phyloP scores from a whole-genome alignment of 2,113 vertebrate species.

The Geothlypis trichas region DNA sequence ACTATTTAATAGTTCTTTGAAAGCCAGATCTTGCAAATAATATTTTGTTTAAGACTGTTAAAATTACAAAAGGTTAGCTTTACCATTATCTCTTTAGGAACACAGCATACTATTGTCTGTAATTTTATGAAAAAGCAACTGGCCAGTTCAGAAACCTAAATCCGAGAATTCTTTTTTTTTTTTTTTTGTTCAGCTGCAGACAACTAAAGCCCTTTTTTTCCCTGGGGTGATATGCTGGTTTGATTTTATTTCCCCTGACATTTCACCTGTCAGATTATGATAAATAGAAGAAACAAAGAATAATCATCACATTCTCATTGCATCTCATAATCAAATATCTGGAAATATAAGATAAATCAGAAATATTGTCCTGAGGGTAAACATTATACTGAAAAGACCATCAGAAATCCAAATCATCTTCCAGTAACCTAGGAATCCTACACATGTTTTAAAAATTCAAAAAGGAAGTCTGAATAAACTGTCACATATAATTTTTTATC shows the following conservation, averaged over 20 bases:
- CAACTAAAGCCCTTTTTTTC: background rate
- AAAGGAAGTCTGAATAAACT: background rate
- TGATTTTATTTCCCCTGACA: constrained; percentile 67
- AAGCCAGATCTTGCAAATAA: background rate
- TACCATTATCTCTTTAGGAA: background rate
- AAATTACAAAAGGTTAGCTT: background rate
- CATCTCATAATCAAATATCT: constrained; percentile 60
- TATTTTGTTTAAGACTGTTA: background rate
- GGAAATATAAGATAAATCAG: constrained; percentile 44
- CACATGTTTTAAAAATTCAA: background rate
- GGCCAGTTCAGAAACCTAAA: background rate
- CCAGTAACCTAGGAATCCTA: background rate
- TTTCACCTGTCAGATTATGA: constrained; percentile 68
- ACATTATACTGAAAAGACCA: background rate
- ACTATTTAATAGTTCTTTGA: background rate
- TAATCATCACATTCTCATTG: constrained; percentile 49
- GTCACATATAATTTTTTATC: background rate
- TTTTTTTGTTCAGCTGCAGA: background rate
- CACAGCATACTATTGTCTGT: background rate
- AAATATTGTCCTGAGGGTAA: constrained; percentile 24
- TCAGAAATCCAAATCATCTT: background rate
- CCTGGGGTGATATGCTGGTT: constrained; percentile 28
- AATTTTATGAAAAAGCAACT: constrained; percentile 21
- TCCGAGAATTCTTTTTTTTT: background rate
- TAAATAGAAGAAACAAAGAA: constrained; percentile 63